Conservation (phyloP, 2,888 invertebrate genomes). For the Euphydryas editha region DNA sequence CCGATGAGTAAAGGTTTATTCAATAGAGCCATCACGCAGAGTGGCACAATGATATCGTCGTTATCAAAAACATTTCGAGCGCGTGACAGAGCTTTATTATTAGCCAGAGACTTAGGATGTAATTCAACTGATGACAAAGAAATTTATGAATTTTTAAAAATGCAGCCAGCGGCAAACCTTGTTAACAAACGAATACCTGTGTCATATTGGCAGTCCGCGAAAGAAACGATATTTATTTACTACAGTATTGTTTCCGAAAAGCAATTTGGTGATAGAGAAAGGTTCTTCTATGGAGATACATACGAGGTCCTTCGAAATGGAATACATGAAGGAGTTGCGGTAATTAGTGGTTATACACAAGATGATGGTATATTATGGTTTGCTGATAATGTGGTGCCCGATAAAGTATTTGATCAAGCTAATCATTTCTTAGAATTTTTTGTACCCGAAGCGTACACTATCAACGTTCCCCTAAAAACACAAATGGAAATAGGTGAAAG, state of each 20-base stretch:
- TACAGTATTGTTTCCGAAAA: slow-evolving; percentile 53
- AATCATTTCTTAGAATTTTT: no score
- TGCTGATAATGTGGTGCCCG: slow-evolving; percentile 28
- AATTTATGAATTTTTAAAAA: slow-evolving; percentile 50
- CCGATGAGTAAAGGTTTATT: slow-evolving; percentile 73
- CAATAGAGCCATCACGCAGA: slow-evolving; percentile 85
- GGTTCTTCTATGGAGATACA: slow-evolving; percentile 53
- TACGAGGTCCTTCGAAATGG: slow-evolving; percentile 68
- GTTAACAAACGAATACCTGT: neutral
- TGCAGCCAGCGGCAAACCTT: no score
- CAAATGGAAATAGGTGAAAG: no score
- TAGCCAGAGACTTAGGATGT: slow-evolving; percentile 54
- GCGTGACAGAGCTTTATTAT: slow-evolving; percentile 41
- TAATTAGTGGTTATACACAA: slow-evolving; percentile 87
- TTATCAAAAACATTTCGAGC: no score
- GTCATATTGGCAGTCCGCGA: slow-evolving; percentile 2
- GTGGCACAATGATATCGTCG: slow-evolving; percentile 77
- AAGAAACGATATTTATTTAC: slow-evolving; percentile 21
- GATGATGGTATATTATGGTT: slow-evolving; percentile 83
- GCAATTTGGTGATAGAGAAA: slow-evolving; percentile 51
- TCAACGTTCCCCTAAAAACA: no score
- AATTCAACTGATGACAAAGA: no score
- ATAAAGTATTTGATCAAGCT: slow-evolving; percentile 45
- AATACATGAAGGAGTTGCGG: no score
- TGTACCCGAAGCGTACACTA: no score